Conservation (phyloP, 2,797 vertebrate genomes). For the Characodon lateralis region DNA sequence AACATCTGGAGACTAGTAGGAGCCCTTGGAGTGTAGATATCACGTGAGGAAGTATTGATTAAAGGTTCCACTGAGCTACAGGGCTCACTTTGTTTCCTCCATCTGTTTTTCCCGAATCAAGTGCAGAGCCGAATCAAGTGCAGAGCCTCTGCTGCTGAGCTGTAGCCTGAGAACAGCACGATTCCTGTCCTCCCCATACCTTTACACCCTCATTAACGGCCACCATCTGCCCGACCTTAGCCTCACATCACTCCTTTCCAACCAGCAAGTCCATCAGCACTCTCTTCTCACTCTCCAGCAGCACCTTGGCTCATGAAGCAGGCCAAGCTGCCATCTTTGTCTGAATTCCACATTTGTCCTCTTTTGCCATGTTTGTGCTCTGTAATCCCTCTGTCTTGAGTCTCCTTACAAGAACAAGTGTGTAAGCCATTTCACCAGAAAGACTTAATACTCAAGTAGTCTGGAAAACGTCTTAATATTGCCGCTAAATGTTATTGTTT, state of each 20-base stretch:
- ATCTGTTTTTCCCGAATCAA: slow-evolving; percentile 20
- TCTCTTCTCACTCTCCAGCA: slow-evolving; percentile 53
- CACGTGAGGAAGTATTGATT: slow-evolving; percentile 39
- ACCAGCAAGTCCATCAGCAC: slow-evolving; percentile 54
- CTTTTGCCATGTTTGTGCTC: slow-evolving; percentile 40
- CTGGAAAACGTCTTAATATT: slow-evolving; percentile 15
- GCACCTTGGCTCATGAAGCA: slow-evolving; percentile 54
- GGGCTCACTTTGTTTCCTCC: slow-evolving; percentile 33
- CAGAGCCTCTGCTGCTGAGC: slow-evolving; percentile 46
- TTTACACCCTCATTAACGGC: slow-evolving; percentile 79
- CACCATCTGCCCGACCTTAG: slow-evolving; percentile 79
- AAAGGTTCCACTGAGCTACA: slow-evolving; percentile 47
- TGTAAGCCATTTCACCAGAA: slow-evolving; percentile 44
- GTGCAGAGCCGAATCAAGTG: slow-evolving; percentile 30
- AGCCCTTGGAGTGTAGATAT: slow-evolving; percentile 18
- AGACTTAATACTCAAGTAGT: slow-evolving; percentile 32
- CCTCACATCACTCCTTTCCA: slow-evolving; percentile 65
- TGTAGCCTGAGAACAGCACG: slow-evolving; percentile 56
- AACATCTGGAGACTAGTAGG: slow-evolving; percentile 14
- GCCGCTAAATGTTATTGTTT: background rate
- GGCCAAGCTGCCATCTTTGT: slow-evolving; percentile 55
- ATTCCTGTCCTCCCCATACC: slow-evolving; percentile 60
- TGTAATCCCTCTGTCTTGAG: slow-evolving; percentile 57
- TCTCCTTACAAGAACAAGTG: slow-evolving; percentile 45
- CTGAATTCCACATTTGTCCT: slow-evolving; percentile 53